Conservation (phyloP, 2,888 invertebrate genomes). For the Scaptomyza caliginosa region DNA sequence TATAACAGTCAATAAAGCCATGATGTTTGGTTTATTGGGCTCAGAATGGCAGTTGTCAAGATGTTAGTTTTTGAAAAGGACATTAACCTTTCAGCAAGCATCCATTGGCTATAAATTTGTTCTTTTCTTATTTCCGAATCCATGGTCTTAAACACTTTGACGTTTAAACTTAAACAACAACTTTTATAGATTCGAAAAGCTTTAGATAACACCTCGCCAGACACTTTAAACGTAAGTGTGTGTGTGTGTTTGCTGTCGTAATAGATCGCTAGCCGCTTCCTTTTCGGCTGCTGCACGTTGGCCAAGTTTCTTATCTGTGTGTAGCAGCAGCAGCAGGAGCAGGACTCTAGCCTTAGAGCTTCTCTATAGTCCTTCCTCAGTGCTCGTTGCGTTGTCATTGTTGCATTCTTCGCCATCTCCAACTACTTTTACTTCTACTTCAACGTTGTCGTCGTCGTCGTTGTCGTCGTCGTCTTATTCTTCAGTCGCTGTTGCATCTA, state of each 20-base stretch:
- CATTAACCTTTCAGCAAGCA: too few species aligned
- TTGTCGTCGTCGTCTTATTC: conserved; percentile 44
- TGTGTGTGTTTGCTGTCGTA: conserved; percentile 43
- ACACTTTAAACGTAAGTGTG: conserved; percentile 1
- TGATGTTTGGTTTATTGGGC: neutral
- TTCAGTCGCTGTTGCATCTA: conserved; percentile 52
- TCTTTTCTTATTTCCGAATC: neutral
- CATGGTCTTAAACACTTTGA: neutral
- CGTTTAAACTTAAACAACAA: neutral
- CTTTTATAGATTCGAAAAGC: neutral
- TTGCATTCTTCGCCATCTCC: conserved; percentile 19
- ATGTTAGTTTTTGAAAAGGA: too few species aligned
- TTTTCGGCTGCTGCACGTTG: conserved; percentile 42
- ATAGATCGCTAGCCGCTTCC: conserved; percentile 73
- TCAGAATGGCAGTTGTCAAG: too few species aligned
- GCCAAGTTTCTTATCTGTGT: conserved; percentile 54
- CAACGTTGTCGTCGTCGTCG: conserved; percentile 11
- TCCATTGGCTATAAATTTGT: too few species aligned
- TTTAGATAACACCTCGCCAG: conserved; percentile 14
- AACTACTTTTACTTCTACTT: neutral
- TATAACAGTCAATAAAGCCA: neutral
- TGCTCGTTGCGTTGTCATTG: conserved; percentile 23
- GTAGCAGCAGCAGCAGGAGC: conserved; percentile 7
- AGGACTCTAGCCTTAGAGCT: conserved; percentile 39
- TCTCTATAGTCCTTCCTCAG: conserved; percentile 17